A percentile compares a stretch with the other conserved stretches of the same genome.
Conservation (phyloP, 2,797 vertebrate species). For the Nasua narica region DNA sequence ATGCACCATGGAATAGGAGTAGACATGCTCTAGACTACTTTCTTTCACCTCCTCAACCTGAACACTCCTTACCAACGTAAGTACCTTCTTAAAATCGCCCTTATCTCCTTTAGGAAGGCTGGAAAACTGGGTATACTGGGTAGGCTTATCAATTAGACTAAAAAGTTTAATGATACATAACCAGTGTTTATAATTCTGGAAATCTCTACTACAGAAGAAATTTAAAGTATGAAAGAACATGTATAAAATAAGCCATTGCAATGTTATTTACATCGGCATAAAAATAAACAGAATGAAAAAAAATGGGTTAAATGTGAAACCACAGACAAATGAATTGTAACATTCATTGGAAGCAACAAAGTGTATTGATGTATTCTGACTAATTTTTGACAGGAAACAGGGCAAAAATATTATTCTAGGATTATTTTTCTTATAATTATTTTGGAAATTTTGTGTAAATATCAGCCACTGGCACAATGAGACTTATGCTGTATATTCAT, state of each 20-base stretch:
- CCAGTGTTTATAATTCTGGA: neutral
- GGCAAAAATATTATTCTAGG: neutral
- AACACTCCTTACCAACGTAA: neutral
- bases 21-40: neutral
- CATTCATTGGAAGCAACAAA: neutral
- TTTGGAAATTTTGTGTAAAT: neutral
- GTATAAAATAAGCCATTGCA: neutral
- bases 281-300: neutral
- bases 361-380: neutral
- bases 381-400: neutral
- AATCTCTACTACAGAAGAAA: neutral
- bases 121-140: accelerated
- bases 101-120: neutral
- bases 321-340: neutral
- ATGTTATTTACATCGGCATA: neutral
- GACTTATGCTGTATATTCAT: neutral
- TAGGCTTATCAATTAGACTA: neutral
- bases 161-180: neutral
- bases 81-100: neutral
- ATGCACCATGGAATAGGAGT: accelerated
- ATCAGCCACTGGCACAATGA: neutral
- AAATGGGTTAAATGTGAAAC: neutral
- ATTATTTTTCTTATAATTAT: neutral
- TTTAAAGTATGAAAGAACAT: neutral
- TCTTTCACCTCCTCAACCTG: neutral